Evolutionary conservation across 92 coral and sea anemone genomes (phyloP).

Genomic region (Bergia puertoricense): DNA sequence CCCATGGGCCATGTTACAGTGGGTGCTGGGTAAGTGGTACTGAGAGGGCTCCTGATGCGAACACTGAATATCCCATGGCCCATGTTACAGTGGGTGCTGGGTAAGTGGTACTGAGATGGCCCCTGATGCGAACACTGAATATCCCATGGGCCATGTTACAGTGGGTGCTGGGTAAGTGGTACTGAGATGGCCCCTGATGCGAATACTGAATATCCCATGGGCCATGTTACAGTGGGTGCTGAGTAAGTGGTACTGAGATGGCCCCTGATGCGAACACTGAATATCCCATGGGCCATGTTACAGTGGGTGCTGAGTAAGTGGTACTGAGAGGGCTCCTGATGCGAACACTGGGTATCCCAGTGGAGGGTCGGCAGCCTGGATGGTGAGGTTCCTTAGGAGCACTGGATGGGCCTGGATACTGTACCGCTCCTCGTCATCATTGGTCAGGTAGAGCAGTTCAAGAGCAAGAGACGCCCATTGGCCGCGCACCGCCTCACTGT

Average conservation of each 20-base stretch:
- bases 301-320: conserved; percentile 37
- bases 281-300: conserved; percentile 73
- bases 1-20: conserved; percentile 15
- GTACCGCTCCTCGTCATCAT: conserved; percentile 98
- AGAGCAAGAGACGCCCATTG: conserved; percentile 98
- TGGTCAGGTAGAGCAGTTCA: conserved; percentile 90
- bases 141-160: conserved; percentile 66
- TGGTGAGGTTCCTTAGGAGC: conserved; percentile 91
- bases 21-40: conserved; percentile 63
- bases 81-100: not conserved
- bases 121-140: conserved; percentile 61
- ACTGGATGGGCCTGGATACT: conserved; percentile 99
- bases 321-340: conserved; percentile 82
- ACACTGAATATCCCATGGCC: conserved; percentile 93
- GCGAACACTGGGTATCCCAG: conserved; percentile 96
- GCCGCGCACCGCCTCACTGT: conserved; percentile 92
- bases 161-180: conserved; percentile 59
- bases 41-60: conserved; percentile 81
- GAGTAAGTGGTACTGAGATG: conserved; percentile 60
- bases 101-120: conserved; percentile 3
- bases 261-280: conserved; percentile 93
- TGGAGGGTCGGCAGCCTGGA: conserved; percentile 98
- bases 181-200: conserved; percentile 86
- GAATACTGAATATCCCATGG: conserved; percentile 9
- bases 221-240: conserved; percentile 50